Base-by-base conservation (phyloP, 2,113 vertebrate genomes). In the Chaetodon trifascialis region DNA sequence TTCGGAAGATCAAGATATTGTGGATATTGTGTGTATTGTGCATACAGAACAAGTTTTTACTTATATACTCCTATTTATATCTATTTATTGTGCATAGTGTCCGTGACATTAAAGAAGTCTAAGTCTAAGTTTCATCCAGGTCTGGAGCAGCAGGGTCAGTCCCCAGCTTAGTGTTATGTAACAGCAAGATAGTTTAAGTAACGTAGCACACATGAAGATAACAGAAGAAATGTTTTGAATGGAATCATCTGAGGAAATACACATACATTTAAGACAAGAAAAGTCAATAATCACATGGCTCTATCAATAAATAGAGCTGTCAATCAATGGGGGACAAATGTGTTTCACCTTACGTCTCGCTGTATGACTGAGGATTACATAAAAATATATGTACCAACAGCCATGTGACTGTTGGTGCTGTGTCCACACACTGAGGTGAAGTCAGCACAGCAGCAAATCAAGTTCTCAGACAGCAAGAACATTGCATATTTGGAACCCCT, bases 311-410 rank as follows among this genome's bases (percentile, higher is more conserved):
- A 59, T 3, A 36, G 15, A 49, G 46, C 30, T 54, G 77, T 59
- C 47, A 46, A 11, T 80, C 66, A 64, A 1, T 11, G 49, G 17
- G 46, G 54, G 55, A 47, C 17, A 36, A 2, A 19, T 30, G 9
- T 11, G 10, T 58, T 52, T 80, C 16, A 15, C 42, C 5, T 70
- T 82, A 49, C 16, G 0, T 44, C 23, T 69, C 64, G 40, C 4
- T 59, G 38, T 58, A 10, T 54, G 74, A 55, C 59, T 73, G 23
- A 55, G 30, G 62, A 59, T 73, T 76, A 58, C 21, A 52, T 67
- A 73, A 78, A 78, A 71, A 70, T 2, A 36, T 7, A 25, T 4
- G 42, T 21, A 17, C 9, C 12, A 60, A 1, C 4, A 0, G 69
- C 36, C 77, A n/a, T n/a, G n/a, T 69, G 21, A 73, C 25, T 23